Conservation (phyloP, 2,797 vertebrate species). For the Cercopithecus neglectus region DNA sequence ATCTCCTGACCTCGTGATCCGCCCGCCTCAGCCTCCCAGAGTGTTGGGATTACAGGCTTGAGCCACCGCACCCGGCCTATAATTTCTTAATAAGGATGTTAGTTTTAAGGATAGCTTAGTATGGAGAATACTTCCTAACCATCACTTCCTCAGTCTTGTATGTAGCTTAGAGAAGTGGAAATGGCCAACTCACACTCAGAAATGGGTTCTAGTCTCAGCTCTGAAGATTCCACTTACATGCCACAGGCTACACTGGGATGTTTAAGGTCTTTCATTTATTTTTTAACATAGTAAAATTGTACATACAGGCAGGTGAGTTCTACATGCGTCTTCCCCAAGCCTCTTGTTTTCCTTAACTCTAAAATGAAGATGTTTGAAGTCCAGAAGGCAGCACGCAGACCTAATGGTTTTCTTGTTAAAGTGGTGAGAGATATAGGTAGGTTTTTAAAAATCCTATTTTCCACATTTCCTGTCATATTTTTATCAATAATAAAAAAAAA, state of each 20-base stretch:
- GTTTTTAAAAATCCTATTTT: not conserved
- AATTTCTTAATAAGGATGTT: not conserved
- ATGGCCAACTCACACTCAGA: no score
- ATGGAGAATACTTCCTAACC: not conserved
- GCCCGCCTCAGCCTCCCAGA: no score
- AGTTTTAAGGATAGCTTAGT: not conserved
- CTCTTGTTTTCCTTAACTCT: not conserved
- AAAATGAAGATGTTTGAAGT: fast-evolving
- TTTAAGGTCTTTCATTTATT: not conserved
- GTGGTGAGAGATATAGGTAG: not conserved
- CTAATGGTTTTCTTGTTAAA: not conserved
- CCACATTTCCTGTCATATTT: not conserved
- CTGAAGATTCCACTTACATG: fast-evolving
- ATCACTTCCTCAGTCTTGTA: not conserved
- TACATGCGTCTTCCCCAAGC: fast-evolving
- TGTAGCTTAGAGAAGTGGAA: not conserved
- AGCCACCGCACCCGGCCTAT: not conserved
- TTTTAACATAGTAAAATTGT: not conserved
- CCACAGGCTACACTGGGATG: not conserved
- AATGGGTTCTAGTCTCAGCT: fast-evolving
- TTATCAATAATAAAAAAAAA: not conserved
- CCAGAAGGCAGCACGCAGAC: not conserved
- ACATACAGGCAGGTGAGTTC: not conserved
- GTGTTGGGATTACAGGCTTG: no score
- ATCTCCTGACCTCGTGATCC: no score